These are phyloP conservation scores for Gadus chalcogrammus DNA, from an alignment of 2,113 vertebrate genomes.

Conservation along the genomic window DNA sequence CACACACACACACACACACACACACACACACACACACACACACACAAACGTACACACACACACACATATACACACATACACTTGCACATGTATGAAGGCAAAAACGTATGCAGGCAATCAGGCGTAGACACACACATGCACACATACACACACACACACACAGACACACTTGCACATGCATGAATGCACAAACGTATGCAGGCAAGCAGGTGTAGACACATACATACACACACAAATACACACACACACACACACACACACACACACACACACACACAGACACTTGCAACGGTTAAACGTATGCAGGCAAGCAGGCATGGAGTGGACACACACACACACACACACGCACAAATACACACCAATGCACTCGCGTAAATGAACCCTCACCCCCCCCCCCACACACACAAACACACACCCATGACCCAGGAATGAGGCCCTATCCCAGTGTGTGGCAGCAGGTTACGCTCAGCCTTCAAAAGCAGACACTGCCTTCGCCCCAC, in stretches of 20 bases:
- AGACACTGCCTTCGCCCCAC: too few species aligned
- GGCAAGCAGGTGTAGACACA: not conserved
- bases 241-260: not conserved
- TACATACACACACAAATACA: not conserved
- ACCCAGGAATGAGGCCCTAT: slow-evolving; percentile 37
- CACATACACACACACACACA: not conserved
- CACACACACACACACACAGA: too few species aligned
- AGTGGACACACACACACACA: not conserved
- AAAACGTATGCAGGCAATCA: not conserved
- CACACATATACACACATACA: too few species aligned
- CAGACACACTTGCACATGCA: not conserved
- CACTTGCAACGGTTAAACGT: too few species aligned
- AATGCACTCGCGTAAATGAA: not conserved
- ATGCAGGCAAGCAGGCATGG: too few species aligned
- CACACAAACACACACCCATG: slow-evolving; percentile 5
- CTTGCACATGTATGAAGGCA: too few species aligned
- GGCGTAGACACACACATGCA: not conserved
- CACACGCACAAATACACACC: too few species aligned
- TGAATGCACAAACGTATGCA: too few species aligned
- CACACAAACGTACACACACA: not conserved
- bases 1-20: too few species aligned
- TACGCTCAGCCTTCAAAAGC: slow-evolving; percentile 28
- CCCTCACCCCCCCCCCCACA: not conserved
- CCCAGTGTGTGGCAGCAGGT: slow-evolving; percentile 51
- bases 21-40: not conserved